These are phyloP conservation scores for Lophura nycthemera DNA, from an alignment of 2,113 vertebrate species.

Conservation along the genomic window DNA sequence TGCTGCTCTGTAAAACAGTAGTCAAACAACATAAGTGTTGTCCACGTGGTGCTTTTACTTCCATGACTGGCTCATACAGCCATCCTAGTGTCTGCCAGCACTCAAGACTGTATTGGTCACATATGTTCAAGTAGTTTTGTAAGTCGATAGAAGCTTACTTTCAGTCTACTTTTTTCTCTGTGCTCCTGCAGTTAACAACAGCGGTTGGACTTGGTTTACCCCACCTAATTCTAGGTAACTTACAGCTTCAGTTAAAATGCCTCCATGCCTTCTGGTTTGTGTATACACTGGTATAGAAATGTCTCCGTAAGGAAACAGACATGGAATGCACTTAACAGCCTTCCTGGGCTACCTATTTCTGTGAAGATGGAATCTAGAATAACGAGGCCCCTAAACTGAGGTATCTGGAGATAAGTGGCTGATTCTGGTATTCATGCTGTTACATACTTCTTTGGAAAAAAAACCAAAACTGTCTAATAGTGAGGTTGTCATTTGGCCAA, in stretches of 20 bases:
- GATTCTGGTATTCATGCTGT: not conserved
- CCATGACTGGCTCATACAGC: not conserved
- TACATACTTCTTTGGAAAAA: not conserved
- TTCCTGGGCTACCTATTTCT: not conserved
- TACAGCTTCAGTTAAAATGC: not conserved
- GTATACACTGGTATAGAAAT: not conserved
- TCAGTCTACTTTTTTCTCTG: not conserved
- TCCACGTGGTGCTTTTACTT: not conserved
- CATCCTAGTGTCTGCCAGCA: not conserved
- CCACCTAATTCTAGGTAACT: not conserved
- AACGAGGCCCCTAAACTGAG: not conserved
- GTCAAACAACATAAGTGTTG: not conserved
- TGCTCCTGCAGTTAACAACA: not conserved
- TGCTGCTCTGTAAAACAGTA: not conserved
- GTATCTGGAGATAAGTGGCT: not conserved
- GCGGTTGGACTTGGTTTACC: not conserved
- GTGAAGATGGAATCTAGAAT: not conserved
- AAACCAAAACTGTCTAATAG: not conserved
- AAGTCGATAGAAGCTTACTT: rapidly evolving
- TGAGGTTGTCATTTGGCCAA: not conserved
- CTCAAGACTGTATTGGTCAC: not conserved
- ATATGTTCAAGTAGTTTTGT: not conserved
- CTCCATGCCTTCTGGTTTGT: not conserved
- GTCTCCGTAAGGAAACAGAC: not conserved
- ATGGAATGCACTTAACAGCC: too few species aligned